These are phyloP conservation scores for Platerodrilus igneus DNA, from an alignment of 2,888 invertebrate genomes.

Conservation along the genomic window DNA sequence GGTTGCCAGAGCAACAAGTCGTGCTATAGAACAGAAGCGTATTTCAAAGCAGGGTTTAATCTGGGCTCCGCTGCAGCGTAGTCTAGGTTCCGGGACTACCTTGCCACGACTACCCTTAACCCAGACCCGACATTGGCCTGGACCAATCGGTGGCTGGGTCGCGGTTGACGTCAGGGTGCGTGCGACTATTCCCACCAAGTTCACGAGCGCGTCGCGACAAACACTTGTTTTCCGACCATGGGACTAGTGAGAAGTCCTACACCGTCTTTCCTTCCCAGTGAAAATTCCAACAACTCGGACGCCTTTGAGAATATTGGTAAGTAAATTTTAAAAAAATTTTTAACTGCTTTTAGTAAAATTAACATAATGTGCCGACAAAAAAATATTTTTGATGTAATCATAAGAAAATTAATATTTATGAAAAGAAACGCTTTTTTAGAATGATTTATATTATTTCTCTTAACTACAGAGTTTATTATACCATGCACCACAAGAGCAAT, in stretches of 20 bases:
- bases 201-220: constrained; percentile 27
- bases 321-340: too few species aligned
- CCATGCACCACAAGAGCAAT: too few species aligned
- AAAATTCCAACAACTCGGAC: constrained; percentile 34
- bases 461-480: too few species aligned
- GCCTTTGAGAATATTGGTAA: too few species aligned
- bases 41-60: constrained; percentile 17
- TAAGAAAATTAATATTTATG: too few species aligned
- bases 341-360: too few species aligned
- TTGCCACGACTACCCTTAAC: constrained; percentile 43
- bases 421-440: too few species aligned
- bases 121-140: constrained; percentile 44
- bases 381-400: too few species aligned
- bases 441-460: too few species aligned
- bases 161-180: constrained; percentile 56
- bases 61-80: constrained; percentile 17
- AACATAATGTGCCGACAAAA: too few species aligned
- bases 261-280: constrained; percentile 34
- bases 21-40: constrained; percentile 14
- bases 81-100: constrained; percentile 34
- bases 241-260: constrained; percentile 32
- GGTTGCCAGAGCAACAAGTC: constrained; percentile 21
- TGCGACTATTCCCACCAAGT: constrained; percentile 36
- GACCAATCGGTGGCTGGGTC: constrained; percentile 52
- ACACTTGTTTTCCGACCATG: constrained; percentile 30